A percentile compares a stretch with the other conserved stretches of the same genome.
Evolutionary conservation across 2,888 invertebrate species (phyloP).

Genomic region (Melanotus villosus): DNA sequence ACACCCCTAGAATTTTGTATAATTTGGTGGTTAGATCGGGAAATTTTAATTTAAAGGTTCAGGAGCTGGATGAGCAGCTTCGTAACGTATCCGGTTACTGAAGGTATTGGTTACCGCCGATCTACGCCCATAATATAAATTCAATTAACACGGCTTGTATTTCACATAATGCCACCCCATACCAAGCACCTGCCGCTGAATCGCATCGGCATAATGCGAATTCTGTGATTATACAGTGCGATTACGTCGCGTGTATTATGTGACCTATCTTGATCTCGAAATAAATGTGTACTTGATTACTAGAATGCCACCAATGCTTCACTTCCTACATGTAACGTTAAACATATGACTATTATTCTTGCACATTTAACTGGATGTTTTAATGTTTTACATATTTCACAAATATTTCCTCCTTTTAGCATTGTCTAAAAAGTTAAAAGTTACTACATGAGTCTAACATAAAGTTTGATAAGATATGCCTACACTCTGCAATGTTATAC

Average conservation of each 20-base stretch:
- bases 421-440: neutral
- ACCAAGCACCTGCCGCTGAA: conserved; percentile 51
- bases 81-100: conserved; percentile 38
- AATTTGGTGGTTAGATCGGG: conserved; percentile 20
- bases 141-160: conserved; percentile 56
- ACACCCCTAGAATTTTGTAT: neutral
- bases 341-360: conserved; percentile 16
- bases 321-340: conserved; percentile 30
- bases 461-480: neutral
- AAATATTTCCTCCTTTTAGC: neutral
- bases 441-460: neutral
- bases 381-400: conserved; percentile 2
- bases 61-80: conserved; percentile 34
- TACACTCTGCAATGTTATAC: neutral
- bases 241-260: conserved; percentile 42
- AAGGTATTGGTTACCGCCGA: conserved; percentile 45
- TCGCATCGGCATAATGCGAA: conserved; percentile 40
- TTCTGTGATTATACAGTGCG: conserved; percentile 43
- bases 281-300: conserved; percentile 39
- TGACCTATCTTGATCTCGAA: conserved; percentile 38
- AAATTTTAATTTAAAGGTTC: conserved; percentile 45
- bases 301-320: conserved; percentile 34
- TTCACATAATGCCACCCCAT: conserved; percentile 56
- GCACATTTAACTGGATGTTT: conserved; percentile 7
- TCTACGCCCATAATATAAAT: conserved; percentile 56